Evolutionary conservation across 2,113 vertebrate species (phyloP), one percentile per base, ranked within the genome.

Genomic region (Gnathonemus echidnorhynchus): DNA sequence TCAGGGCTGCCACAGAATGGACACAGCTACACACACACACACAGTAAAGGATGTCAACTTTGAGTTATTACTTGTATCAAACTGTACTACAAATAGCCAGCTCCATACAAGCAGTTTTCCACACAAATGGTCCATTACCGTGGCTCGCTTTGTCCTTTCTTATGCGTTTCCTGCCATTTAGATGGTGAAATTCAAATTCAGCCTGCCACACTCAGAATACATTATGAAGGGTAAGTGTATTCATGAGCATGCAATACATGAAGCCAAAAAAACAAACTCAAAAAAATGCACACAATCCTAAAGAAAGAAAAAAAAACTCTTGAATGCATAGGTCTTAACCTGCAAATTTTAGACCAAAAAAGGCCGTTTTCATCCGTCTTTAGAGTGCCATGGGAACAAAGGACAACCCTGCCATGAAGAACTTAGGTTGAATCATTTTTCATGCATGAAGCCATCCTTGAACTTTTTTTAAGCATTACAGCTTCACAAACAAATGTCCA

Each of bases 401-500:
- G 74, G 15, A 15, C 13, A 31, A 42, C 17, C 74, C 35, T 19
- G 15, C 15, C 31, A 80, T 19, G 74, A 42, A 42, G 35, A 42
- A 80, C 15, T 77, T 39, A 19, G 19, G 74, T 80, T 80, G 35
- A 80, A 80, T 39, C 35, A 42, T 39, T 80, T 80, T 80, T 80
- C 35, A 80, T 35, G 6, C 35, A 42, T 42, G 74, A 42, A 80
- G 74, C 35, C 17, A 80, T 42, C 35, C 5, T 80, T 80, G 74
- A 39, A 80, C 74, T 15, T 80, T 17, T 74, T 80, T 80, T n/a
- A 39, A 7, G 86, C 85, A 35, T 21, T 87, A 56, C 50, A 53
- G 15, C 27, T 87, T 56, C 27, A 56, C 86, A 87, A 87, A 87
- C 83, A 86, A 49, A 86, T 49, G 48, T 86, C n/a, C 46, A 49